These are phyloP conservation scores for Limanda limanda DNA, from an alignment of 2,113 vertebrate genomes.

Conservation along the genomic window DNA sequence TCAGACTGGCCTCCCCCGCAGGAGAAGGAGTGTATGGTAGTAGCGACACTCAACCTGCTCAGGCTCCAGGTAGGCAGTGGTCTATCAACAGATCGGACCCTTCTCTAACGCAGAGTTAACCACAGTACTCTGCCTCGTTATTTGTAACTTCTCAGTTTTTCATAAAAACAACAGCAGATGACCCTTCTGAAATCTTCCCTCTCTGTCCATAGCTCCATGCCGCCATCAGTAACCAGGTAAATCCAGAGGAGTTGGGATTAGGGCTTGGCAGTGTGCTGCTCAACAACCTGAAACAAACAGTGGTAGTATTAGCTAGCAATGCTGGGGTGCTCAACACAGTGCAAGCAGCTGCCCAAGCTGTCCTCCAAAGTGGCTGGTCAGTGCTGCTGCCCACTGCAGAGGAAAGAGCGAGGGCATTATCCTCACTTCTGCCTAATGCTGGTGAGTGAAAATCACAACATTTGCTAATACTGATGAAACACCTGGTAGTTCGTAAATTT, in stretches of 20 bases:
- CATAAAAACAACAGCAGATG: background rate
- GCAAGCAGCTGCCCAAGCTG: constrained; percentile 93
- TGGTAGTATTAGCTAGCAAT: constrained; percentile 95
- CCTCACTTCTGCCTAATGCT: constrained; percentile 92
- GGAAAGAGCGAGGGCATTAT: constrained; percentile 93
- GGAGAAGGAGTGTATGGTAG: constrained; percentile 98
- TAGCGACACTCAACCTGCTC: constrained; percentile 92
- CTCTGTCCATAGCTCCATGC: constrained; percentile 89
- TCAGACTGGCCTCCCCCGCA: constrained; percentile 97
- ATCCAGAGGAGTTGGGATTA: constrained; percentile 93
- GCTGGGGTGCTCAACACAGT: constrained; percentile 93
- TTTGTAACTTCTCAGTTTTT: background rate
- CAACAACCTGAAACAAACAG: constrained; percentile 96
- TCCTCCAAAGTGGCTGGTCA: constrained; percentile 97
- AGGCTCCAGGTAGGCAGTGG: constrained; percentile 88
- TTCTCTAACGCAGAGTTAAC: no score
- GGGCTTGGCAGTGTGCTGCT: constrained; percentile 92
- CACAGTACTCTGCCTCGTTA: background rate
- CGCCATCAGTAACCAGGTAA: constrained; percentile 96
- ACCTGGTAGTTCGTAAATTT: background rate
- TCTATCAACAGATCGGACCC: background rate
- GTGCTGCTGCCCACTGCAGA: constrained; percentile 95
- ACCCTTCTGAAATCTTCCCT: background rate
- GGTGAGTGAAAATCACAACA: constrained; percentile 76
- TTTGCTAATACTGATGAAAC: background rate